Evolutionary conservation across 2,113 vertebrate genomes (phyloP), one percentile per base, ranked within the genome.

Genomic region (Xiphophorus couchianus): DNA sequence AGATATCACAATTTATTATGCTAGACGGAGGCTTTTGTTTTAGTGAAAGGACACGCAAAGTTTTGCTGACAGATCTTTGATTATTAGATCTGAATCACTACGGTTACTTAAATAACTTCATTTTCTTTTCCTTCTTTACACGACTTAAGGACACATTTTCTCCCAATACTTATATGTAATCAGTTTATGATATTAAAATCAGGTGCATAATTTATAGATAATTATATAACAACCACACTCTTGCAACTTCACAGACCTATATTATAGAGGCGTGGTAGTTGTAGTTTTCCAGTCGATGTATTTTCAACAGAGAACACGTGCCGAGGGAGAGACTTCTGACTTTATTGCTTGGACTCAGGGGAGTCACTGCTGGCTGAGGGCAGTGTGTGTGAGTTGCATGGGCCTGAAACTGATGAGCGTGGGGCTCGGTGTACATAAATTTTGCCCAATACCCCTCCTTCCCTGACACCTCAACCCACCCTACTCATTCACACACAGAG

Each of bases 271-370:
- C 76, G 76, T 88, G 69, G 83, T 27, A 28, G 76, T 60, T 51
- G 82, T 60, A 69, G 82, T 89, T 92, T 91, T 90, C 87, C 90
- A 88, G 76, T 77, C 84, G 39, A 85, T 88, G 80, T 82, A 84
- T 90, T 91, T 92, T 90, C 84, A 86, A 63, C 48, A 78, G 83
- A 81, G 88, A 78, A 84, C 86, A 54, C 51, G 84, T 92, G 90
- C 77, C 82, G 60, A 44, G 70, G 72, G 75, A 90, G 72, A 77
- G 86, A 90, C 85, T 84, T 80, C 70, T 62, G 77, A 88, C 88
- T 94, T 93, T 92, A 92, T 87, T 71, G 86, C 86, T n/a, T 9
- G 74, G 86, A 86, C 88, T 87, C 86, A 66, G 75, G 86, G 88
- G 90, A 91, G 77, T 74, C 83, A 74, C 79, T 82, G 65, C 79